These are phyloP conservation scores for Ciconia boyciana DNA, from an alignment of 2,113 vertebrate species.

Conservation along the genomic window DNA sequence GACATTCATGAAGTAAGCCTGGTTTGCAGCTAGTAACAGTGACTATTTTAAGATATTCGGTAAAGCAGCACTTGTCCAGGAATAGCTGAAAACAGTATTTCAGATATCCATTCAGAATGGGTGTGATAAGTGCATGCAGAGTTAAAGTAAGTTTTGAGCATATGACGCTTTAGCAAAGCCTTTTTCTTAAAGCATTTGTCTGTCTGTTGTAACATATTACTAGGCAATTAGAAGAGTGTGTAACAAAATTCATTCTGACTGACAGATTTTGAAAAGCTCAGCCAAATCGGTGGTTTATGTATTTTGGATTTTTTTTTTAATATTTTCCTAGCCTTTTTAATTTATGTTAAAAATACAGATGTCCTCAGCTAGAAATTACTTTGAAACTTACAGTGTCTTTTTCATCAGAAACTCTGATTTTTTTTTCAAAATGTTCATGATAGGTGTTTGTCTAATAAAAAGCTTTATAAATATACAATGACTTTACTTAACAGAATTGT, in stretches of 20 bases:
- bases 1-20: conserved; percentile 24
- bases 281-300: neutral
- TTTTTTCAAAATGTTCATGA: neutral
- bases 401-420: neutral
- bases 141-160: conserved; percentile 42
- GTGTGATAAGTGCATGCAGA: conserved; percentile 39
- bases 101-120: conserved; percentile 33
- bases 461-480: neutral
- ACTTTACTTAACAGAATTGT: neutral
- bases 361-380: neutral
- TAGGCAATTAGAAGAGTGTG: conserved; percentile 10
- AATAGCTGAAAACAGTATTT: conserved; percentile 38
- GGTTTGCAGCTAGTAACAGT: conserved; percentile 36
- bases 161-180: neutral
- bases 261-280: conserved; percentile 14
- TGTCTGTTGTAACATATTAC: conserved; percentile 31
- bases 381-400: neutral
- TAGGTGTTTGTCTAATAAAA: neutral
- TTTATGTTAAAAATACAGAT: neutral
- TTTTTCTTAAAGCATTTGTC: conserved; percentile 42
- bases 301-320: neutral
- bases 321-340: neutral
- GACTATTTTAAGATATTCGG: conserved; percentile 54
- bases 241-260: conserved; percentile 48
- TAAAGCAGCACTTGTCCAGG: conserved; percentile 57